Evolutionary conservation across 2,797 vertebrate genomes (phyloP), one percentile per base, ranked within the genome.

Genomic region (Enteromius fasciolatus): DNA sequence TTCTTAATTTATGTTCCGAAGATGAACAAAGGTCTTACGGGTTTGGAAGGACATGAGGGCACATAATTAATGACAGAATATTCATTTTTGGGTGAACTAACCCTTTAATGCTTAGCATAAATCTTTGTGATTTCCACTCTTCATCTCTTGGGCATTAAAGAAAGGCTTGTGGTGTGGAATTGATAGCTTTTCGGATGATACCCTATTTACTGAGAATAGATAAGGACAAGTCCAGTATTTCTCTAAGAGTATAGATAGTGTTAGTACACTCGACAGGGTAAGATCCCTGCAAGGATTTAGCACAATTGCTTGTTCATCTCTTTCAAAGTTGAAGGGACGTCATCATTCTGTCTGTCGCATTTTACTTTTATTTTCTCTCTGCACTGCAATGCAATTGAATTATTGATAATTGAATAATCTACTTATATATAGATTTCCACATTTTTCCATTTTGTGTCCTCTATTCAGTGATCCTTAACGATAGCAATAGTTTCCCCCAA

Each of bases 141-240:
- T 15, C 8, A 20, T 7, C 50, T 75, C 20, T 23, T 75, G 20
- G 2, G 72, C 12, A 57, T 57, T 57, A n/a, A 17, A n/a, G 31
- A 39, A 15, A 52, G n/a, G 6, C 18, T 57, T 74, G 33, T 75
- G 50, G 52, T 75, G 17, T 39, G 20, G 20, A 75, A 25, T 36
- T 14, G 48, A n/a, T 59, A 17, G 33, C 73, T 75, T 17, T 17
- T 75, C 14, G 20, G 33, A 23, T 57, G 20, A 41, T 59, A 59
- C 4, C n/a, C 73, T 75, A 25, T 75, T 75, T 75, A 41, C 73
- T 41, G 12, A 57, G 20, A 75, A 23, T 39, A 75, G 50, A 59
- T 75, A 41, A 75, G 33, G 50, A 75, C 31, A 75, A 75, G 73
- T 41, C 33, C 52, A 23, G 17, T 14, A 41, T 41, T 59, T n/a